Evolutionary conservation across 2,888 invertebrate species (phyloP).

Genomic region (Panzeria rudis): DNA sequence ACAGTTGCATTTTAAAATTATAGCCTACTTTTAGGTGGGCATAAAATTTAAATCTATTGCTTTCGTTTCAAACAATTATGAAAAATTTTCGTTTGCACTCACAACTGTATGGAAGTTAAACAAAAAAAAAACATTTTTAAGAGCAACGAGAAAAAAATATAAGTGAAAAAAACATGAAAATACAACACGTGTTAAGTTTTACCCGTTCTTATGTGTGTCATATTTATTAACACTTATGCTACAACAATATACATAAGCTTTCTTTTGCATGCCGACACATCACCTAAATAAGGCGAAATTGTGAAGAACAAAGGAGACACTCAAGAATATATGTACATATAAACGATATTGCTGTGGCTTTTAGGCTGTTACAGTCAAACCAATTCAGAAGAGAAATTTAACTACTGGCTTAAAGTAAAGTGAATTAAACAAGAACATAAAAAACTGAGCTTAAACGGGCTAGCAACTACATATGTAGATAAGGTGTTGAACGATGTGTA

Average conservation of each 20-base stretch:
- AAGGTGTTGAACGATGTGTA: too few species aligned
- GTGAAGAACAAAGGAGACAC: neutral
- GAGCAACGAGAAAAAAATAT: neutral
- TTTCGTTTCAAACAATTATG: slow-evolving; percentile 33
- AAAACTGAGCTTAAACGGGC: too few species aligned
- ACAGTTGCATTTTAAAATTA: neutral
- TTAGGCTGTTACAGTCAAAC: neutral
- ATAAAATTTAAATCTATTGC: neutral
- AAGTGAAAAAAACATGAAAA: neutral
- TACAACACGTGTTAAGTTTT: slow-evolving; percentile 6
- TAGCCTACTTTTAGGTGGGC: slow-evolving; percentile 29
- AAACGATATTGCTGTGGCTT: neutral
- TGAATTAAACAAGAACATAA: too few species aligned
- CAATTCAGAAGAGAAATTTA: too few species aligned
- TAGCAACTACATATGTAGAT: too few species aligned
- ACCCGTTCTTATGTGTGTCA: slow-evolving; percentile 25
- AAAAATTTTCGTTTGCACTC: neutral
- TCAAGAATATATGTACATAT: neutral
- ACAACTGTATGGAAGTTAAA: neutral
- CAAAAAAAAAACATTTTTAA: neutral
- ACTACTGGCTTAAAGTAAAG: too few species aligned
- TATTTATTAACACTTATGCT: slow-evolving; percentile 39
- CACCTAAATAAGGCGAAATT: neutral
- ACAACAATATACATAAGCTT: neutral
- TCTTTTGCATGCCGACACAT: slow-evolving; percentile 5